Evolutionary conservation across 2,888 invertebrate species (phyloP).

Genomic region (Augochlorella aurata): DNA sequence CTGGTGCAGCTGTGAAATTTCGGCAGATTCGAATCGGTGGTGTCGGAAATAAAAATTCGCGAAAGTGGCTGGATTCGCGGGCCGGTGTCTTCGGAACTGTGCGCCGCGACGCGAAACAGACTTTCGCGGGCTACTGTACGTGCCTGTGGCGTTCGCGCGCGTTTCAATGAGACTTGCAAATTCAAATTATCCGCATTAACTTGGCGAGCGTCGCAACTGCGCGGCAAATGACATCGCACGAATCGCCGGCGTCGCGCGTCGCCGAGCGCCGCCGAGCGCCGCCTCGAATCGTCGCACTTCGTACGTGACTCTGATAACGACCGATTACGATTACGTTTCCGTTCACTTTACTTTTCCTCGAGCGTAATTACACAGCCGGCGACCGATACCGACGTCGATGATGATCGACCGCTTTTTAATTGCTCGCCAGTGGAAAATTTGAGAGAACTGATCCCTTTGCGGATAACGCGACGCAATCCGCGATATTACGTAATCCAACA

Average conservation of each 20-base stretch:
- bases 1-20: background rate
- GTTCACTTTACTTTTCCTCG: background rate
- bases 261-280: background rate
- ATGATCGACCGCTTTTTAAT: background rate
- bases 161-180: conserved; percentile 47
- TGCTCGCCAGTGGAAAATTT: conserved; percentile 1
- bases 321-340: conserved; percentile 8
- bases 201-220: conserved; percentile 43
- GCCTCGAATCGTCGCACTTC: background rate
- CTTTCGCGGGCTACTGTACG: conserved; percentile 1
- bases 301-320: background rate
- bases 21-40: background rate
- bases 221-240: conserved; percentile 42
- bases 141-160: background rate
- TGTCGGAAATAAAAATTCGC: background rate
- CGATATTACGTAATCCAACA: background rate
- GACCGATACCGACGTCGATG: background rate
- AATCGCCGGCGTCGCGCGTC: conserved; percentile 3
- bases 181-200: conserved; percentile 46
- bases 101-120: background rate
- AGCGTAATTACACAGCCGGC: background rate
- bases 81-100: background rate
- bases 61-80: background rate
- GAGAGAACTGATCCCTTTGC: background rate
- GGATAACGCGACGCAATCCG: conserved; percentile 11